Evolutionary conservation across 1,140 invertebrate species (phyloP).

Genomic region (Hirudo medicinalis): DNA sequence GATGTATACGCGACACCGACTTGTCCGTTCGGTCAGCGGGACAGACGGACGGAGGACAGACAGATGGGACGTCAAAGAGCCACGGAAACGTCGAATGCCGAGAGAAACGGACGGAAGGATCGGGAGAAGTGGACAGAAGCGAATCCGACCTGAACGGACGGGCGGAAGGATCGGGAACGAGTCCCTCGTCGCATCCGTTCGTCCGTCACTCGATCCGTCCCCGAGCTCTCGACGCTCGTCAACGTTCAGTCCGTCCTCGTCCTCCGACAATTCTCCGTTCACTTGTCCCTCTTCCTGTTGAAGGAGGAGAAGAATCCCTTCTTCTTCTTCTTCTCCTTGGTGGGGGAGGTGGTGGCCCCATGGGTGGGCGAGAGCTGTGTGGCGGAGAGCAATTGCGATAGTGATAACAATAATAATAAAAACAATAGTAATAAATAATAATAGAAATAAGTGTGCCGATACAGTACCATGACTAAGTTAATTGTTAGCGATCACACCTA

Average conservation of each 20-base stretch:
- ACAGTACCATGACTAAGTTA: not conserved
- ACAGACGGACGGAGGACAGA: too few species aligned
- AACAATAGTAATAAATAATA: not conserved
- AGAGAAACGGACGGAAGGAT: too few species aligned
- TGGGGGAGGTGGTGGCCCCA: not conserved
- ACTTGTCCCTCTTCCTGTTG: slow-evolving; percentile 10
- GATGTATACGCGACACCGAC: too few species aligned
- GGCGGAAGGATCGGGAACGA: too few species aligned
- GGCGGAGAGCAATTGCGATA: not conserved
- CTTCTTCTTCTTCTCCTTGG: slow-evolving; percentile 10
- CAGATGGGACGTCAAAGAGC: too few species aligned
- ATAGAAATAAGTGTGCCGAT: too few species aligned
- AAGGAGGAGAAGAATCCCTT: slow-evolving; percentile 7
- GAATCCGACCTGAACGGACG: too few species aligned
- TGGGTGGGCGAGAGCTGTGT: not conserved
- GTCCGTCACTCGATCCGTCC: too few species aligned
- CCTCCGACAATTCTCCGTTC: not conserved
- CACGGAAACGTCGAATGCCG: too few species aligned
- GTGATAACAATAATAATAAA: not conserved
- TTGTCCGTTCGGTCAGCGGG: not conserved
- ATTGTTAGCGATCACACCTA: not conserved
- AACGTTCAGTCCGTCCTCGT: not conserved
- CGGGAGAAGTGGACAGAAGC: too few species aligned
- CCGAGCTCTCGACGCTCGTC: too few species aligned
- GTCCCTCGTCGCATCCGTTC: too few species aligned